phyloP scores from a whole-genome alignment of 2,888 invertebrate species.

The Noctua janthe region DNA sequence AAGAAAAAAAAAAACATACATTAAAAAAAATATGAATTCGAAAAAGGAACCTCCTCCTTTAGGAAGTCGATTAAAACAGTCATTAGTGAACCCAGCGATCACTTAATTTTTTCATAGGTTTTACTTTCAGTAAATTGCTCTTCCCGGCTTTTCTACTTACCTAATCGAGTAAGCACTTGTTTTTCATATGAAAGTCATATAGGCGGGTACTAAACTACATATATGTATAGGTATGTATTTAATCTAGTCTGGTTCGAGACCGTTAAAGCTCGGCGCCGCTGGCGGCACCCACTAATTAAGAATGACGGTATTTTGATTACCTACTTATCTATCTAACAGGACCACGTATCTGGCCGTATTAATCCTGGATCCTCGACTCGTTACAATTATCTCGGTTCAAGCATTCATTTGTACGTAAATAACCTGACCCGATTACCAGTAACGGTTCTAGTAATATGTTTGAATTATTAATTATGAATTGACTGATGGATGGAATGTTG shows the following conservation, averaged over 20 bases:
- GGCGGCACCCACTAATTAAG: conserved; percentile 84
- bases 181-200: not conserved
- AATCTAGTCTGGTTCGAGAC: conserved; percentile 58
- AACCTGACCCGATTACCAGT: conserved; percentile 68
- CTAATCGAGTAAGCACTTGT: not conserved
- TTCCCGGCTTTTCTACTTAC: not conserved
- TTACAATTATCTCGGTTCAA: conserved; percentile 82
- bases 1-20: not conserved
- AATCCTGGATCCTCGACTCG: conserved; percentile 81
- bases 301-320: conserved; percentile 88
- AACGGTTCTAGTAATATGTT: conserved; percentile 74
- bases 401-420: conserved; percentile 80
- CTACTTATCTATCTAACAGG: conserved; percentile 84
- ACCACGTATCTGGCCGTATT: conserved; percentile 80
- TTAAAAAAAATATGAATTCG: not conserved
- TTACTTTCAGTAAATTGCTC: conserved; percentile 21
- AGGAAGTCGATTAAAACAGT: not conserved
- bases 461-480: conserved; percentile 67
- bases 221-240: conserved; percentile 35
- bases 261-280: conserved; percentile 72
- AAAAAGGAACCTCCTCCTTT: not conserved
- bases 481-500: conserved; percentile 53
- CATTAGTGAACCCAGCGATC: not conserved
- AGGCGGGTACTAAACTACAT: not conserved
- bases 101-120: not conserved